These are phyloP conservation scores for Cyanocitta stelleri DNA, from an alignment of 2,113 vertebrate species.

Conservation along the genomic window DNA sequence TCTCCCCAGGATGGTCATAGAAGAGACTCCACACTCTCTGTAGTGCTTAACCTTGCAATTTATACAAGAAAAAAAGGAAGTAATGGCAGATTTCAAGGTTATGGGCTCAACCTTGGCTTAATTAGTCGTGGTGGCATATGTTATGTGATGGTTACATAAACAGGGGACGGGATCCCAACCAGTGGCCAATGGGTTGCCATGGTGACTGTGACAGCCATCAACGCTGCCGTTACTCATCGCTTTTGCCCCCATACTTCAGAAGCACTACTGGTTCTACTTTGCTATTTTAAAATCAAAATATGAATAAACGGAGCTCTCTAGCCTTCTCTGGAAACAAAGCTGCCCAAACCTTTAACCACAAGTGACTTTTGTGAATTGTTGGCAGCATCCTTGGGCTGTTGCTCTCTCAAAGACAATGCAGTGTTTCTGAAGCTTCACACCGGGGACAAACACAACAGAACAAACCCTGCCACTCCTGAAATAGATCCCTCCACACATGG, in stretches of 20 bases:
- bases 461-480: not conserved
- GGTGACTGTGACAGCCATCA: not conserved
- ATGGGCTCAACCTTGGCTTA: not conserved
- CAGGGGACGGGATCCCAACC: not conserved
- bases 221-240: not conserved
- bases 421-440: not conserved
- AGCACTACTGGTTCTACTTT: not conserved
- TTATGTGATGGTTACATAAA: not conserved
- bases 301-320: not conserved
- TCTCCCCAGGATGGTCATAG: not conserved
- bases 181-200: not conserved
- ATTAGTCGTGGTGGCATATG: not conserved
- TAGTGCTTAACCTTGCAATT: not conserved
- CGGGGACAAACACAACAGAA: not conserved
- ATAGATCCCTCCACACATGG: not conserved
- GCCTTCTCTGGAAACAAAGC: not conserved
- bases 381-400: not conserved
- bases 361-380: not conserved
- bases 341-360: not conserved
- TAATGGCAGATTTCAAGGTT: not conserved
- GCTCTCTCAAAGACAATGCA: not conserved
- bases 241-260: not conserved
- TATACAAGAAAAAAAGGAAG: not conserved
- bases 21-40: not conserved
- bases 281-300: not conserved